Base-by-base conservation (phyloP, 2,888 invertebrate genomes). In the Epistrophe eligans region DNA sequence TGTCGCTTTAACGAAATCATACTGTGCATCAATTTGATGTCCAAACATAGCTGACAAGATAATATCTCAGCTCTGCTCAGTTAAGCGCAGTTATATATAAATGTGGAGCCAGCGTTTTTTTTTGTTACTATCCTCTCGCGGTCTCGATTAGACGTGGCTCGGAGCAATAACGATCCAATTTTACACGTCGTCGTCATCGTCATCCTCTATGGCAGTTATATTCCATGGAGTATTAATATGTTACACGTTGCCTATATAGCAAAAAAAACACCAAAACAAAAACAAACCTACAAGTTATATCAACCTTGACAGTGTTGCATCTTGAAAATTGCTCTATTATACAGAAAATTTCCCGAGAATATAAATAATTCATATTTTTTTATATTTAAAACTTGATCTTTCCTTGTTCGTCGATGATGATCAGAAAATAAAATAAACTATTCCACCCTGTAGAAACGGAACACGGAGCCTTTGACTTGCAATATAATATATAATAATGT, bases 41-140 rank as follows among this genome's bases (percentile, higher is more conserved):
- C 71, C 62, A 62, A 62, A 62, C 77, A 60, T 52, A 52, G 62
- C 32, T 71, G 77, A 79, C 77, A 62, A 79, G 77, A 79, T 79
- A 79, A 79, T 79, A 71, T 70, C 67, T 13, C 55, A 45, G 45
- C 10, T 19, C 66, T n/a, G 43, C 1, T 35, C 58, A 58, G 58
- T 60, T 60, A 35, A 28, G 43, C 1, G 58, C 58, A 58, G 58
- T 60, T 60, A 35, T 15, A 28, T n/a, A 9, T 35, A 32, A 6
- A 32, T 15, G 52, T n/a, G 11, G 7, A 45, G 76, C 57, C 35
- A 50, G 40, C 0, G 24, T 24, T 66, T 48, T 50, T 15, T 50
- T 52, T 50, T 40, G 52, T 57, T 67, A 11, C 38, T n/a, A 19
- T n/a, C 8, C 8, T 2, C 43, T 15, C 15, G 45, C 7, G 15